A percentile compares a stretch with the other conserved stretches of the same genome.
These are phyloP conservation scores for Cichladusa arquata DNA, from an alignment of 2,113 vertebrate genomes.

Conservation along the genomic window DNA sequence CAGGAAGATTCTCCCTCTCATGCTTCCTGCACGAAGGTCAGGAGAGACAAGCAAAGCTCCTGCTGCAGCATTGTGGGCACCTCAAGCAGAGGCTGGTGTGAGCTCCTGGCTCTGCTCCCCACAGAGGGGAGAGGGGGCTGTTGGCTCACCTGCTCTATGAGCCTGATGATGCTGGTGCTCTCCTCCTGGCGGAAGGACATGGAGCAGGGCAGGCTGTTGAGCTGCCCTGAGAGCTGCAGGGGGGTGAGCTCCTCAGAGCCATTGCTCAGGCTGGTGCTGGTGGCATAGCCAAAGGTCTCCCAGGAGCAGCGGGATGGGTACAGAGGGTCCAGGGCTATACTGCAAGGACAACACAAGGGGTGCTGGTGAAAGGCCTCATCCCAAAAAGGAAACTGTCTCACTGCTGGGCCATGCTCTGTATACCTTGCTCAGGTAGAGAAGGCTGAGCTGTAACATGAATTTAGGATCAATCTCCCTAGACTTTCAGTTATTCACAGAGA, in stretches of 20 bases:
- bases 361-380: neutral
- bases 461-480: neutral
- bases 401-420: neutral
- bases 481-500: neutral
- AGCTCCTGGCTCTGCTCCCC: neutral
- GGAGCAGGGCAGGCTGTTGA: slow-evolving; percentile 93
- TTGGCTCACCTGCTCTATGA: slow-evolving; percentile 90
- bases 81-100: neutral
- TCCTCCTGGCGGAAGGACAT: slow-evolving; percentile 93
- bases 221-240: slow-evolving; percentile 85
- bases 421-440: neutral
- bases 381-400: neutral
- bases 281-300: slow-evolving; percentile 95
- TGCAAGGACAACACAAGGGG: slow-evolving; percentile 44
- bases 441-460: neutral
- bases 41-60: neutral
- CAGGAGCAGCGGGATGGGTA: slow-evolving; percentile 98
- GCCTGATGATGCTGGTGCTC: slow-evolving; percentile 93
- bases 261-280: slow-evolving; percentile 79
- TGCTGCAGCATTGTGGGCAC: neutral
- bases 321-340: slow-evolving; percentile 94
- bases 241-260: slow-evolving; percentile 84
- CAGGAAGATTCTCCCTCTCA: neutral
- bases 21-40: neutral
- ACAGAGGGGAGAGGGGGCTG: neutral